Evolutionary conservation across 2,113 vertebrate genomes (phyloP), one percentile per base, ranked within the genome.

Genomic region (Neomonachus schauinslandi): DNA sequence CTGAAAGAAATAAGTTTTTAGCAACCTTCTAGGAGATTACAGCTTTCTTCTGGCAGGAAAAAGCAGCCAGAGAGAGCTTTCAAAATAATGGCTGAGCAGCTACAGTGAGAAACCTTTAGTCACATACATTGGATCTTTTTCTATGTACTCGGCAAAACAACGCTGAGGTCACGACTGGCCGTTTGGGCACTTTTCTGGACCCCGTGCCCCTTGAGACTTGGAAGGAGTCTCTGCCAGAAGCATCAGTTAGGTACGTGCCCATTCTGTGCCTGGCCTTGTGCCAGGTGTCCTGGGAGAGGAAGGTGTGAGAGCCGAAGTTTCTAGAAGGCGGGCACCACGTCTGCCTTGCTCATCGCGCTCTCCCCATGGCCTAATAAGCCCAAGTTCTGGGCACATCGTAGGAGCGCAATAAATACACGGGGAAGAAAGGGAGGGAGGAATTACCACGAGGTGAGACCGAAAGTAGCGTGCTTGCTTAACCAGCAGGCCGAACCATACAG

Each of bases 31-130:
- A 84, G 57, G 74, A 92, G 36, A 92, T n/a, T 15, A 71, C 26
- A 71, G 46, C 74, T 31, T 97, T 82, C 51, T 65, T 90, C 79
- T 13, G 21, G 61, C 51, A 95, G 67, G 51, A 88, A 95, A 96
- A 72, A 49, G 63, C 55, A 87, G 59, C 51, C 69, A 94, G 53
- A 69, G 36, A 95, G 89, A 96, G 83, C 74, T 94, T 95, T 97
- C 71, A 77, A 85, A 89, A 31, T 36, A 69, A 84, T 10, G 85
- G 72, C 39, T 28, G 84, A 89, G 42, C 21, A 72, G 61, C 61
- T 69, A 61, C 39, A 87, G 28, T 21, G 19, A 59, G 49, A 91
- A 42, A 96, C 11, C 77, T 84, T 77, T n/a, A 79, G 49, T 72
- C 11, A 24, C 18, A 1, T 42, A 49, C 18, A 49, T 89, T 14